These are phyloP conservation scores for Oostethus manadensis DNA, from an alignment of 2,113 vertebrate genomes.

Conservation along the genomic window DNA sequence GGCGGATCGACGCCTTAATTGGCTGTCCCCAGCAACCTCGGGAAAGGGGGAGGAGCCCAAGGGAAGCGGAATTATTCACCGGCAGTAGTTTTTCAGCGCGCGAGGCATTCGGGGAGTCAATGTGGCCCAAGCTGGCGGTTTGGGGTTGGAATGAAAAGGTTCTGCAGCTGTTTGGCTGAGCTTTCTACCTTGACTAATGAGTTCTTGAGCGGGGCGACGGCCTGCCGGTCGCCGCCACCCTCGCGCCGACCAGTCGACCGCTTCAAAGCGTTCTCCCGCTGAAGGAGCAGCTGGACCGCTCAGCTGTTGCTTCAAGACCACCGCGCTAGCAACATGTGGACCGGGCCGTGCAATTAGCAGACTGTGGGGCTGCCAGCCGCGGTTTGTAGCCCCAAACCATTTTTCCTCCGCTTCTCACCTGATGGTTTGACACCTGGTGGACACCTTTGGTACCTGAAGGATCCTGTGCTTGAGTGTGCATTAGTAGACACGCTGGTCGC, in stretches of 20 bases:
- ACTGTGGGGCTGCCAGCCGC: background rate
- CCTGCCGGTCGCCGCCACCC: constrained; percentile 43
- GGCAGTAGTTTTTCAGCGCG: constrained; percentile 21
- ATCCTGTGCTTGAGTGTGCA: too few relatives aligned
- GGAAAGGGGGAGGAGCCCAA: constrained; percentile 1
- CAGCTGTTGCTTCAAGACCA: constrained; percentile 53
- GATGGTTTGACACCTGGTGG: too few relatives aligned
- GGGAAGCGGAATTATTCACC: background rate
- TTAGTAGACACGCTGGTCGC: too few relatives aligned
- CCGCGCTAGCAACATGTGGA: constrained; percentile 39
- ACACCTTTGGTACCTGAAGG: too few relatives aligned
- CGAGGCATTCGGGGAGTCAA: constrained; percentile 30
- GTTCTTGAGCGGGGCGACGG: constrained; percentile 51
- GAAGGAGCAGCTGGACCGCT: constrained; percentile 59
- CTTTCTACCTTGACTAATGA: constrained; percentile 59
- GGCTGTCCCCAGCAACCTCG: constrained; percentile 49
- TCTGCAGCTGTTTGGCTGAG: constrained; percentile 60
- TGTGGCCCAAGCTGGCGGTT: constrained; percentile 46
- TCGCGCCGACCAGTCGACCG: constrained; percentile 50
- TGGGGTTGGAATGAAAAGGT: constrained; percentile 50
- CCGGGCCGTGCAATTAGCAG: background rate
- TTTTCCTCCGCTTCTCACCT: too few relatives aligned
- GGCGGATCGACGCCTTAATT: constrained; percentile 64
- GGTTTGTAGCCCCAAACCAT: too few relatives aligned
- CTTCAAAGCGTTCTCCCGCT: constrained; percentile 55